Base-by-base conservation (phyloP, 2,797 vertebrate genomes). In the Antennarius maculatus region DNA sequence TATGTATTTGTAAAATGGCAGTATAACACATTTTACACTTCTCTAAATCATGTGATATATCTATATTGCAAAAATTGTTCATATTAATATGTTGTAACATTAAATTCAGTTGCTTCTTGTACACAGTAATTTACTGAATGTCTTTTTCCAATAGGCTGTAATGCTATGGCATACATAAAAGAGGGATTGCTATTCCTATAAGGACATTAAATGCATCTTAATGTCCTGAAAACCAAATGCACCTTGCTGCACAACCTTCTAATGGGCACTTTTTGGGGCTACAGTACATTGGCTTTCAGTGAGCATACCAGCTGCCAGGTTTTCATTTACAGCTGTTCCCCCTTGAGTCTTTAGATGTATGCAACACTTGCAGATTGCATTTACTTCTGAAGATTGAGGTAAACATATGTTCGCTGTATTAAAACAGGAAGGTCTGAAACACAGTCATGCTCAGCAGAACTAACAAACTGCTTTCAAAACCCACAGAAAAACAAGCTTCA, bases 301-400 rank as follows among this genome's bases (percentile, higher is more conserved):
- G 84, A 88, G 66, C 23, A 1, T 46, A 66, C 83, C 91, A 92
- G 89, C 86, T 92, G 89, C 77, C 82, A 80, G 83, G 72, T 71
- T 88, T 82, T 84, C 76, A 69, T 76, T 89, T 88, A 82, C 88
- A 93, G 87, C 89, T 88, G 89, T 88, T 89, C 69, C 69, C 83
- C 73, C 83, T 54, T 17, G 79, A 88, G 85, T 79, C 82, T 54
- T 84, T 66, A 70, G 60, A 85, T 61, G 16, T 81, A 86, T 85
- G 76, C 82, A 82, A 68, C 81, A 69, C 78, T 82, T 77, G 85
- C 82, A 82, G 86, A 91, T 89, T 92, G 66, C 79, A 74, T 87
- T 91, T 79, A 84, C 79, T 86, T 86, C 80, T 77, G 74, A 91
- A 83, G 77, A 76, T 68, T 59, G 70, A 84, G 77, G 84, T 82